These are phyloP conservation scores for Heteronetta atricapilla DNA, from an alignment of 2,113 vertebrate species.

Conservation along the genomic window DNA sequence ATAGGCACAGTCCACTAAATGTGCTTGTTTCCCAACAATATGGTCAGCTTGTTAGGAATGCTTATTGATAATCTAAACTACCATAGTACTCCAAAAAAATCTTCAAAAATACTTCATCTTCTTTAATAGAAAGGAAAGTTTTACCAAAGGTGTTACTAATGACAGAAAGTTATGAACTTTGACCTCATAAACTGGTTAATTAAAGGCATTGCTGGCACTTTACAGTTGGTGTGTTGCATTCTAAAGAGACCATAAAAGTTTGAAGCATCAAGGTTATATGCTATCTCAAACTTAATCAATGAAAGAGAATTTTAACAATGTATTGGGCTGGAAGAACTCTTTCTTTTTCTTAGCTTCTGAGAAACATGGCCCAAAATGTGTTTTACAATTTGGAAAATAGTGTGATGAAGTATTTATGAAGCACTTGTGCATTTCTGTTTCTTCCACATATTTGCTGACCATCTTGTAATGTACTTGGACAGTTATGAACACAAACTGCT, in stretches of 20 bases:
- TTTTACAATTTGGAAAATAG: neutral
- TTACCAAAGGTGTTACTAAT: neutral
- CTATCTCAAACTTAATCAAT: neutral
- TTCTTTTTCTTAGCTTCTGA: neutral
- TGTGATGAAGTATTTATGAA: conserved; percentile 10
- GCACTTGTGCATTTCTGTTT: neutral
- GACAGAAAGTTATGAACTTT: neutral
- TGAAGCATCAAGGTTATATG: neutral
- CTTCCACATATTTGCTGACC: neutral
- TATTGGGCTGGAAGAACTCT: neutral
- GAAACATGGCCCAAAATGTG: rapidly evolving
- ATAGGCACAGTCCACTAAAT: neutral
- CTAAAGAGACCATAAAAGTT: neutral
- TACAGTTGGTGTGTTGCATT: neutral
- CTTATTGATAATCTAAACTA: neutral
- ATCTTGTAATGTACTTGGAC: neutral
- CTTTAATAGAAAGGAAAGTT: neutral
- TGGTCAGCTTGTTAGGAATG: neutral
- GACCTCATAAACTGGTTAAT: neutral
- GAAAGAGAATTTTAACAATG: neutral
- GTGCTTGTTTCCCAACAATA: neutral
- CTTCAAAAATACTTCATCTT: neutral
- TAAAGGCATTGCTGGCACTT: neutral
- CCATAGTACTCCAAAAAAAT: neutral
- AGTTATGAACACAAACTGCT: neutral